phyloP scores from a whole-genome alignment of 2,797 vertebrate species.

The Acrocephalus scirpaceus region DNA sequence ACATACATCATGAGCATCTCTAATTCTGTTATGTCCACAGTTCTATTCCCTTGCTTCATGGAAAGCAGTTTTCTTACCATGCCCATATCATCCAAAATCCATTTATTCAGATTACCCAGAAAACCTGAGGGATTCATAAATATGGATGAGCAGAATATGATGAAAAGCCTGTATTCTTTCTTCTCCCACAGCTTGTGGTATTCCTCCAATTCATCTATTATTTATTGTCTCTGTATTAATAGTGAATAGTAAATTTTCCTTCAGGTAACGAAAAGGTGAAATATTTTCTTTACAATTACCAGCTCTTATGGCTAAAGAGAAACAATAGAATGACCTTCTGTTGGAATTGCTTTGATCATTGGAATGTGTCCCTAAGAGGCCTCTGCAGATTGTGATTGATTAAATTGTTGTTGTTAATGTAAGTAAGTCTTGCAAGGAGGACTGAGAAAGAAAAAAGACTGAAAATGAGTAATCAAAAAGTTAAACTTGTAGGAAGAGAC shows the following conservation, averaged over 20 bases:
- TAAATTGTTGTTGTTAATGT: neutral
- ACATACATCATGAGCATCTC: neutral
- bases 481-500: neutral
- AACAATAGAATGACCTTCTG: neutral
- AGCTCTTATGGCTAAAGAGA: neutral
- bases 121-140: neutral
- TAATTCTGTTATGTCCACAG: neutral
- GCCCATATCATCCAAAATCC: neutral
- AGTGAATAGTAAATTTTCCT: neutral
- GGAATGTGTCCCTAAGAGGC: neutral
- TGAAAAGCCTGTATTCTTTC: neutral
- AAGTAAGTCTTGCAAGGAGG: neutral
- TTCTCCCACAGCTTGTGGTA: neutral
- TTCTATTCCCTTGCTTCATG: neutral
- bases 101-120: neutral
- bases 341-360: constrained; percentile 38
- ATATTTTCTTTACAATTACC: neutral
- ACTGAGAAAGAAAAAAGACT: neutral
- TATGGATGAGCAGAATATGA: neutral
- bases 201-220: neutral
- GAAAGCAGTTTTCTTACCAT: neutral
- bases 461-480: neutral
- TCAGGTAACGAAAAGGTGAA: neutral
- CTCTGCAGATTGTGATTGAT: neutral
- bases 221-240: neutral